Conservation (phyloP, 2,888 invertebrate genomes). For the Brachynemurus nebulosus region DNA sequence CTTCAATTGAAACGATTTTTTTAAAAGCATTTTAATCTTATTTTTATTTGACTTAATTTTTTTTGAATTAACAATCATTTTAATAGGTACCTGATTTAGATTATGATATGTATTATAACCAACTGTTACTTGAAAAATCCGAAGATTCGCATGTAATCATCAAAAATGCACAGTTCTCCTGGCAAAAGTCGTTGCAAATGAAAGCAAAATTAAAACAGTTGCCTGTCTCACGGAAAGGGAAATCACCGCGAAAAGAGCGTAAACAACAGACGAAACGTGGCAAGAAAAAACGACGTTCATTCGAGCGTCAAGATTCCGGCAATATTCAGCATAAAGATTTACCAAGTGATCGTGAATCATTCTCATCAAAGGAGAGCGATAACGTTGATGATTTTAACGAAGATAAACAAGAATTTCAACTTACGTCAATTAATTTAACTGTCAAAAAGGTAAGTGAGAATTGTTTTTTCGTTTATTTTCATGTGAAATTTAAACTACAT, state of each 20-base stretch:
- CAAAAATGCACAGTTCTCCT: constrained; percentile 44
- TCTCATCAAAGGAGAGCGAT: constrained; percentile 6
- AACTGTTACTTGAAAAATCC: constrained; percentile 30
- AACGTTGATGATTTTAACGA: constrained; percentile 16
- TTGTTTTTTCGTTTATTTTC: too few species aligned
- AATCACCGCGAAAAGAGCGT: neutral
- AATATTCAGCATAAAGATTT: constrained; percentile 7
- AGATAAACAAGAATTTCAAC: constrained; percentile 25
- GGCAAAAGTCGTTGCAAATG: too few species aligned
- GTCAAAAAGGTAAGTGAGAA: constrained; percentile 32
- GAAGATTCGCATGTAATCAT: constrained; percentile 41
- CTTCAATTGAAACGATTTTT: too few species aligned
- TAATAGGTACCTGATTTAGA: constrained; percentile 48
- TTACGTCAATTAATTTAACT: constrained; percentile 30
- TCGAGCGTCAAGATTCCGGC: neutral
- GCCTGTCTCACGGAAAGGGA: too few species aligned
- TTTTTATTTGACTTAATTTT: neutral
- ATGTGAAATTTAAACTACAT: too few species aligned
- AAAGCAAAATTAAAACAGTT: too few species aligned
- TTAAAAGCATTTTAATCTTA: too few species aligned
- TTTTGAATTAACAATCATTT: neutral
- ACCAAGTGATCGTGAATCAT: constrained; percentile 18
- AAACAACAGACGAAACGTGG: constrained; percentile 17
- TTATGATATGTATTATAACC: constrained; percentile 45
- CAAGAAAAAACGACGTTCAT: neutral